Percentiles rank a stretch among this genome's conserved stretches.
Conservation (phyloP, 2,888 invertebrate species). For the Eupsilia transversa region DNA sequence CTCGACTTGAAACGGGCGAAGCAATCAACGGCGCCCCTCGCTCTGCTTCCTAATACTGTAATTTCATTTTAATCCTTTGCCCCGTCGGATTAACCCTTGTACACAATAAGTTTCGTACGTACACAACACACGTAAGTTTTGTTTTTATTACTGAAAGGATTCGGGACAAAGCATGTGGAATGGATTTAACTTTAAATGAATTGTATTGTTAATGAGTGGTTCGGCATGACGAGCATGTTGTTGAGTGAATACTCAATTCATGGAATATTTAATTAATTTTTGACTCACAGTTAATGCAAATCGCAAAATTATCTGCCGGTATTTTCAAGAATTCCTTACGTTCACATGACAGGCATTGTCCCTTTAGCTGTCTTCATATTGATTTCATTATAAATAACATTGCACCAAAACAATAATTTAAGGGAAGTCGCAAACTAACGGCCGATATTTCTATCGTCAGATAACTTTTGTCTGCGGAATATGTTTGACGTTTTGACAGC, state of each 20-base stretch:
- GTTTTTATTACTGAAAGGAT: constrained; percentile 62
- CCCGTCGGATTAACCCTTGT: constrained; percentile 67
- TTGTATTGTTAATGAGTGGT: constrained; percentile 68
- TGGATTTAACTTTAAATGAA: constrained; percentile 67
- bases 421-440: too few relatives aligned
- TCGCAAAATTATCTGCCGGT: constrained; percentile 5
- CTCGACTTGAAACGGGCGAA: constrained; percentile 72
- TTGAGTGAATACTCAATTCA: constrained; percentile 37
- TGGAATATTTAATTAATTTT: constrained; percentile 45
- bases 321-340: constrained; percentile 2
- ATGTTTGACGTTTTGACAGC: too few relatives aligned
- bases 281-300: constrained; percentile 19
- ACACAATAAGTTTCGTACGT: constrained; percentile 61
- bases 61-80: constrained; percentile 75
- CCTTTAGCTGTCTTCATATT: not conserved
- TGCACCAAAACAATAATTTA: not conserved
- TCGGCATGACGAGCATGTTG: constrained; percentile 54
- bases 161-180: constrained; percentile 64
- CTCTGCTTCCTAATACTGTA: constrained; percentile 71
- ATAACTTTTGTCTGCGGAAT: too few relatives aligned
- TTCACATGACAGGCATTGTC: not conserved
- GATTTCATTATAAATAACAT: not conserved
- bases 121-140: constrained; percentile 57
- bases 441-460: too few relatives aligned
- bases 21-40: constrained; percentile 64